Conservation (phyloP, 1,140 invertebrate genomes). For the Tenebrio molitor region DNA sequence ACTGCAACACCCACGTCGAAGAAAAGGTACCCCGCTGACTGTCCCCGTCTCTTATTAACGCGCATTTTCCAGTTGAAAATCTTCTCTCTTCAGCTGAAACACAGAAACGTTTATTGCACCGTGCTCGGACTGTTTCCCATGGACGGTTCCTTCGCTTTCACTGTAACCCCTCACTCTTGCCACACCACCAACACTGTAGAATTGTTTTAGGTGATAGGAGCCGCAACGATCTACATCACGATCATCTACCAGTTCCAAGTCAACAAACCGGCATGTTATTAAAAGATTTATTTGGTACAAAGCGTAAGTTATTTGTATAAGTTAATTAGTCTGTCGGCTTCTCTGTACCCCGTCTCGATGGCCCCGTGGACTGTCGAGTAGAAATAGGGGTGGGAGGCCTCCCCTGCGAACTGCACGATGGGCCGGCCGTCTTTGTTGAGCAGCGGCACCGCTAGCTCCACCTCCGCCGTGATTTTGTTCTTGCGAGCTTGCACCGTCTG, state of each 20-base stretch:
- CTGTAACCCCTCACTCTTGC: conserved; percentile 7
- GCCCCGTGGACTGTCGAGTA: conserved; percentile 78
- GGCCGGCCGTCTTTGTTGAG: conserved; percentile 37
- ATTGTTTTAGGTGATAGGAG: conserved; percentile 14
- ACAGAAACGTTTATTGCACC: conserved; percentile 5
- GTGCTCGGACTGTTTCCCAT: conserved; percentile 25
- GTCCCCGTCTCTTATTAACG: background rate
- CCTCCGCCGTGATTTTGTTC: conserved; percentile 37
- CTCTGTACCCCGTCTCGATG: conserved; percentile 70
- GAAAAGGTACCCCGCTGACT: conserved; percentile 13
- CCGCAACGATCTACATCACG: conserved; percentile 26
- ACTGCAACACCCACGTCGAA: background rate
- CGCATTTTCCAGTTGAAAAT: conserved; percentile 21
- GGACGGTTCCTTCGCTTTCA: conserved; percentile 19
- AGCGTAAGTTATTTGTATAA: conserved; percentile 43
- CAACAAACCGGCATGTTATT: background rate
- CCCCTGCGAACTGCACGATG: conserved; percentile 64
- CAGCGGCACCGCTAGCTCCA: conserved; percentile 45
- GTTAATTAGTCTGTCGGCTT: conserved; percentile 68
- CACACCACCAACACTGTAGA: background rate
- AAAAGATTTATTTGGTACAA: no score
- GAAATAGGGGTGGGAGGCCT: conserved; percentile 67
- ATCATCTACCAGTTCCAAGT: conserved; percentile 37
- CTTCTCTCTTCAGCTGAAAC: conserved; percentile 4
- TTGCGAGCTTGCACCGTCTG: conserved; percentile 37